These are phyloP conservation scores for Aramus guarauna DNA, from an alignment of 2,113 vertebrate genomes.

Conservation along the genomic window DNA sequence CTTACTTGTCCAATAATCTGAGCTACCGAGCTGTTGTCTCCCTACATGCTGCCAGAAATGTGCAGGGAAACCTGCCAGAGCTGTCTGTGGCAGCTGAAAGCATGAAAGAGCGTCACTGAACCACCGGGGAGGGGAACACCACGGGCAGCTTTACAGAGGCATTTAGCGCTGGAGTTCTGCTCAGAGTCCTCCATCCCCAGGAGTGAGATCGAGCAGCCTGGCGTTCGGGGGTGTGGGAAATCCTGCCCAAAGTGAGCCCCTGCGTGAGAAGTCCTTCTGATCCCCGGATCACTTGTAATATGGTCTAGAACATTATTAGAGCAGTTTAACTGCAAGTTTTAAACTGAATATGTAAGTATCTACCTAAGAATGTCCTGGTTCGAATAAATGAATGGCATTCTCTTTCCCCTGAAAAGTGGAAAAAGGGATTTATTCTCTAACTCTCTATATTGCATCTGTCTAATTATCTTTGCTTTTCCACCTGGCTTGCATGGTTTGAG, in stretches of 20 bases:
- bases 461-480: not conserved
- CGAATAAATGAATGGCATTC: not conserved
- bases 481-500: not conserved
- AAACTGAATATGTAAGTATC: not conserved
- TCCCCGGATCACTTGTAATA: no score
- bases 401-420: not conserved
- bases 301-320: not conserved
- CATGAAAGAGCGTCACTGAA: no score
- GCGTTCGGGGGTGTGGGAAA: not conserved
- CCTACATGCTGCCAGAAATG: not conserved
- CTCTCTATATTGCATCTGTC: not conserved
- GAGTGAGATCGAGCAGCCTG: not conserved
- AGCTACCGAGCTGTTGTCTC: not conserved
- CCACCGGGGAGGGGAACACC: not conserved
- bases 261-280: not conserved
- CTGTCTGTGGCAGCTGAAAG: not conserved
- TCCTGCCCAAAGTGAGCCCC: not conserved
- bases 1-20: not conserved
- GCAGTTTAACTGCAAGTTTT: not conserved
- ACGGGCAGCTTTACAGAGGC: not conserved
- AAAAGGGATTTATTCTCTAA: not conserved
- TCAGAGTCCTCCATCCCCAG: not conserved
- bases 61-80: rapidly evolving
- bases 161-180: not conserved
- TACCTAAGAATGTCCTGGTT: not conserved